Base-by-base conservation (phyloP, 2,888 invertebrate species). In the Sturmia bella region DNA sequence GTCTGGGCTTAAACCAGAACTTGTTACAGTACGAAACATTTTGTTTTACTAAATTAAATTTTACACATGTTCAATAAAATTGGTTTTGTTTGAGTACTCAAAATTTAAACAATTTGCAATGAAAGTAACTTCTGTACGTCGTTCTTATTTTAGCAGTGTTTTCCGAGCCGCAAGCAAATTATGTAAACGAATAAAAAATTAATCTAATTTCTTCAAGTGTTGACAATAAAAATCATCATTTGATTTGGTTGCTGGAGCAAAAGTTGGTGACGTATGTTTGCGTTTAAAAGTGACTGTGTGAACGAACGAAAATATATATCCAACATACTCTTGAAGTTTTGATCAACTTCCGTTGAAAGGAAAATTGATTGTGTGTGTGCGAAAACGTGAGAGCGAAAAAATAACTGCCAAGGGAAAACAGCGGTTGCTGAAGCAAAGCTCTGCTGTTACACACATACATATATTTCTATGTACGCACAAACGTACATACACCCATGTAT, bases 191-290 rank as follows among this genome's bases (percentile, higher is more conserved):
- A 5, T 15, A 56, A 52, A 15, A 68, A 59, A 59, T 48, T 37
- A 77, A 70, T 70, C 56, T 41, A 48, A 72, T 64, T 64, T 68
- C 56, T 73, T 77, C 21, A 77, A 74, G 69, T 77, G 69, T 74
- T 81, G 57, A 77, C 77, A 73, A 81, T 77, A 77, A 69, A 74
- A 81, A 81, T 74, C 69, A 77, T 73, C 72, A 56, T 54, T 37
- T 69, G 59, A 74, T 81, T 64, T 69, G 81, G 59, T 77, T 77
- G 64, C 64, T 43, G 9, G 56, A 50, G 24, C 37, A n/a, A 15
- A 70, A 50, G 32, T 68, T 61, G 75, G 48, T 56, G 37, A 48
- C 50, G 50, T 66, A 59, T 43, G 45, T 68, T n/a, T n/a, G 64
- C 50, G 45, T 68, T n/a, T n/a, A 32, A 3, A n/a, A 56, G 43